Evolutionary conservation across 2,113 vertebrate genomes (phyloP).

Genomic region (Ceratotherium simum): DNA sequence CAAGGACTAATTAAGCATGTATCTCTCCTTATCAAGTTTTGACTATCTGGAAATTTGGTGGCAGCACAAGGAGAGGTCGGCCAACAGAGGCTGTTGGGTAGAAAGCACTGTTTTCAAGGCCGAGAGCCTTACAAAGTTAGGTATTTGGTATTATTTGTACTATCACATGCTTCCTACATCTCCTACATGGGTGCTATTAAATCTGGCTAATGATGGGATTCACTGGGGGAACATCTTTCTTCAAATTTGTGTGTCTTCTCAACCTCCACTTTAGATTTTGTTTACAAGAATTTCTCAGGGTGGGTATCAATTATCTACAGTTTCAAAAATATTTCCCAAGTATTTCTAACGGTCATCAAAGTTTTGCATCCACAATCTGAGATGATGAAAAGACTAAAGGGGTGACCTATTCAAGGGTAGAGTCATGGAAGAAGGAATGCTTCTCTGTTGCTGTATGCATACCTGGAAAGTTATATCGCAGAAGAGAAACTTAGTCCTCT

Average conservation of each 20-base stretch:
- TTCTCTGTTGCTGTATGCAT: background rate
- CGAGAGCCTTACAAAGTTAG: background rate
- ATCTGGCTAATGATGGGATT: background rate
- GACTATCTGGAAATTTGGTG: background rate
- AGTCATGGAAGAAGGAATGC: background rate
- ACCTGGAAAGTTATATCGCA: background rate
- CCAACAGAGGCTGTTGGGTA: background rate
- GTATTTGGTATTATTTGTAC: background rate
- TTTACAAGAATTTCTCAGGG: background rate
- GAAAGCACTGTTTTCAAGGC: background rate
- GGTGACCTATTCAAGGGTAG: background rate
- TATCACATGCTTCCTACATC: background rate
- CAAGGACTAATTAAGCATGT: conserved; percentile 25
- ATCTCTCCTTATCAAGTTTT: background rate
- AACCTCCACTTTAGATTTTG: background rate
- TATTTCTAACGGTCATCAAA: background rate
- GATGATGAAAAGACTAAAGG: background rate
- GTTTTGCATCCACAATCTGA: background rate
- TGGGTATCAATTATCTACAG: background rate
- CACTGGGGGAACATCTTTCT: background rate
- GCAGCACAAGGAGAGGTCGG: background rate
- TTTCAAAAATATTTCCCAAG: background rate
- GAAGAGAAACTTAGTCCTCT: background rate
- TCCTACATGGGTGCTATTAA: background rate
- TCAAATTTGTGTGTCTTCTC: background rate